Percentiles rank a stretch among this genome's conserved stretches.
These are phyloP conservation scores for Brenthis hecate DNA, from an alignment of 2,888 invertebrate genomes.

Conservation along the genomic window DNA sequence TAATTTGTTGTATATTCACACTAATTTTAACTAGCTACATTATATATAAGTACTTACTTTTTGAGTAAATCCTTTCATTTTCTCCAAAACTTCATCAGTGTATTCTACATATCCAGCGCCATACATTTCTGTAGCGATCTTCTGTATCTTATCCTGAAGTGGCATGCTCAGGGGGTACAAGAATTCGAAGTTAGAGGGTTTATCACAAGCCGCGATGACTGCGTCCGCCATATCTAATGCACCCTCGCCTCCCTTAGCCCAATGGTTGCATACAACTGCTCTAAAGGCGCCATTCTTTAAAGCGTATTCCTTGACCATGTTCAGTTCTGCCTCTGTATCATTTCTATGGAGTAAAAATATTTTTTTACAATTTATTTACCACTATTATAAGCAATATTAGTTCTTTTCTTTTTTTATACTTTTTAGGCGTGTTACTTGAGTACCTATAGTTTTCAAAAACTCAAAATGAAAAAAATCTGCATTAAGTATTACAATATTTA, in stretches of 20 bases:
- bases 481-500: neutral
- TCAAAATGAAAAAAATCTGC: neutral
- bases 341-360: slow-evolving; percentile 77
- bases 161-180: slow-evolving; percentile 87
- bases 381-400: too few relatives aligned
- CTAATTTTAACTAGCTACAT: too few relatives aligned
- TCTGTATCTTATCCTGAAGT: slow-evolving; percentile 93
- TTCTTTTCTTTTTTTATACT: too few relatives aligned
- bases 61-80: slow-evolving; percentile 86
- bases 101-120: slow-evolving; percentile 95
- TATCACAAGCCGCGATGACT: slow-evolving; percentile 89
- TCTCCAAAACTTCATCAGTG: slow-evolving; percentile 86
- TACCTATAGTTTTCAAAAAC: too few relatives aligned
- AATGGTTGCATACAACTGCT: slow-evolving; percentile 94
- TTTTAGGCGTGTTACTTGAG: too few relatives aligned
- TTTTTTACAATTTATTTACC: too few relatives aligned
- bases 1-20: too few relatives aligned
- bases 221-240: slow-evolving; percentile 93
- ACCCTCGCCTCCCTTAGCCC: slow-evolving; percentile 94
- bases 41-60: slow-evolving; percentile 79
- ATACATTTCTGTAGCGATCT: slow-evolving; percentile 96
- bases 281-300: slow-evolving; percentile 91
- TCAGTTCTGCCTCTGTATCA: slow-evolving; percentile 92
- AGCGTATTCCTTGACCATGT: slow-evolving; percentile 88
- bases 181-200: slow-evolving; percentile 84